Base-by-base conservation (phyloP, 2,113 vertebrate genomes). In the Haemorhous mexicanus region DNA sequence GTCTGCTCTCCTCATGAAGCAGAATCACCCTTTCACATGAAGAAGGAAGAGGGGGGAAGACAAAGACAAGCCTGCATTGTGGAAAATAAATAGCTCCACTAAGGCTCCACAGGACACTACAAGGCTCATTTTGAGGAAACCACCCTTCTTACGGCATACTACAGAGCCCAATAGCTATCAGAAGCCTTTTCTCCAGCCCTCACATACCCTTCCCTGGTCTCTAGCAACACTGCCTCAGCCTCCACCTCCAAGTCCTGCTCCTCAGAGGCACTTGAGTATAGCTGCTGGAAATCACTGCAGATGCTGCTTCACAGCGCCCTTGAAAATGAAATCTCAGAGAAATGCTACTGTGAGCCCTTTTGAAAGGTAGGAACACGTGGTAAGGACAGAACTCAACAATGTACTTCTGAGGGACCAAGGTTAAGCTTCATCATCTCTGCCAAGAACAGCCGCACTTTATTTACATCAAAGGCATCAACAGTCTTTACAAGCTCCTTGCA, bases 1-100 rank as follows among this genome's bases (percentile, higher is more conserved):
- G 64, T 50, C 50, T 62, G 24, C 64, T 27, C 44, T 87, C 26
- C 26, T 82, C 72, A 49, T 9, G 46, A 85, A 66, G 89, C 33
- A 74, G 21, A 87, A 47, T 37, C 41, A 73, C 46, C 56, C 72
- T 56, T 90, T 61, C 76, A 55, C 30, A 52, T 2, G 18, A 39
- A 56, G 44, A 62, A 26, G 62, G 66, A 75, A 72, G 58, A 19
- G 21, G 43, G 32, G 44, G 23, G 11, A 81, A 30, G 24, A 91
- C 69, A 72, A 87, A 93, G 47, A 77, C 61, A 89, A 62, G 84
- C n/a, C 72, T 30, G 18, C 46, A 69, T 21, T 47, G 46, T 73
- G 19, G 63, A 89, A 94, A 91, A 89, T 24, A 84, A 92, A 75
- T 18, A 80, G 75, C 63, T 83, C 61, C 74, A 79, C 59, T 91